A percentile compares a stretch with the other conserved stretches of the same genome.
Conservation (phyloP, 2,797 vertebrate species). For the Cyclopterus lumpus region DNA sequence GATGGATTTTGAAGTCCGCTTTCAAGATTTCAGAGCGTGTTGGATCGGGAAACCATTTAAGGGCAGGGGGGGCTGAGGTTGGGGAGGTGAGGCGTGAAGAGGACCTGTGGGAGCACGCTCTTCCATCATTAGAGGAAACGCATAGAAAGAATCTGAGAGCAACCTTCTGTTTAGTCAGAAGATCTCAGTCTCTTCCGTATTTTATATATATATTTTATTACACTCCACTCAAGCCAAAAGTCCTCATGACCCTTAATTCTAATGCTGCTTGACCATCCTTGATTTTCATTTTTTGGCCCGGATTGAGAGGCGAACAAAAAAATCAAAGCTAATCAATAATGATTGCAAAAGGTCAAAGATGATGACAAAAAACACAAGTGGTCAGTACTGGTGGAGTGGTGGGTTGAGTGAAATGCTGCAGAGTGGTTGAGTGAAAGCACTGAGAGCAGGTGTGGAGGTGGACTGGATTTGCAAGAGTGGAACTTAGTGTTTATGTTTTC, state of each 20-base stretch:
- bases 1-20: slow-evolving; percentile 67
- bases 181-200: not conserved
- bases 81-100: slow-evolving; percentile 29
- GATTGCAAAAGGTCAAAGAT: slow-evolving; percentile 25
- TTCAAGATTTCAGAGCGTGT: slow-evolving; percentile 60
- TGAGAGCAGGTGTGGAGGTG: slow-evolving; percentile 59
- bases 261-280: slow-evolving; percentile 14
- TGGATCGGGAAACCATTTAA: slow-evolving; percentile 47
- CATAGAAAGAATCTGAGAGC: not conserved
- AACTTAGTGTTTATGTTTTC: slow-evolving; percentile 35
- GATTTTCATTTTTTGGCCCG: slow-evolving; percentile 26
- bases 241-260: slow-evolving; percentile 20
- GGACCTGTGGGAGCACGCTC: slow-evolving; percentile 21
- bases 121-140: slow-evolving; percentile 24
- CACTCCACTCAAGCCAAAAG: slow-evolving; percentile 10
- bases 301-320: slow-evolving; percentile 32
- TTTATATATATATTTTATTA: too few species aligned
- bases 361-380: slow-evolving; percentile 16
- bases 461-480: slow-evolving; percentile 18
- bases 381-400: slow-evolving; percentile 25
- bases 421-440: slow-evolving; percentile 12
- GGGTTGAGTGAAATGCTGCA: slow-evolving; percentile 1
- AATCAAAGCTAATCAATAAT: slow-evolving; percentile 22
- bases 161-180: not conserved
- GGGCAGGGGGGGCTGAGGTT: slow-evolving; percentile 11